phyloP scores from a whole-genome alignment of 37 sponge, comb jelly and placozoan genomes.

The Haliclona indistincta region DNA sequence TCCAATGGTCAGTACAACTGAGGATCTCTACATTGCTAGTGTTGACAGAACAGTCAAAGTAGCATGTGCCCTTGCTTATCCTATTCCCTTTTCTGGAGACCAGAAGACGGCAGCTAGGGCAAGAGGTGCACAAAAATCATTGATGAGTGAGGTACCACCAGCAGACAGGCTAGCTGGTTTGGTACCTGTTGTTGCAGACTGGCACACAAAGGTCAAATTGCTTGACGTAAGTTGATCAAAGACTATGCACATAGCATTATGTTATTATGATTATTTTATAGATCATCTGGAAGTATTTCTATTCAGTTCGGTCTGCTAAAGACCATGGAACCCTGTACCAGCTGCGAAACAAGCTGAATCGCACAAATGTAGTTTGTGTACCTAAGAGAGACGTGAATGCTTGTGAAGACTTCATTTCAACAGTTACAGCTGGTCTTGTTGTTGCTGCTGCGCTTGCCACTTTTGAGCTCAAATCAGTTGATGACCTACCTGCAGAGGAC shows the following conservation, averaged over 20 bases:
- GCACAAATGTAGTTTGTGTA: conserved; percentile 19
- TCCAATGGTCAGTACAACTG: too few species aligned
- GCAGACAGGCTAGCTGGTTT: conserved; percentile 12
- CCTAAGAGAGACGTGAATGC: conserved; percentile 29
- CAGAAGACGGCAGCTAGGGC: conserved; percentile 23
- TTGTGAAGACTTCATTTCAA: conserved; percentile 39
- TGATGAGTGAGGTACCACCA: conserved; percentile 4
- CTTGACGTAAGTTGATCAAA: not conserved
- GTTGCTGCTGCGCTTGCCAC: conserved; percentile 29
- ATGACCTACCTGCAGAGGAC: conserved; percentile 15
- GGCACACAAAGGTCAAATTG: conserved; percentile 29
- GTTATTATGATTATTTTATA: not conserved
- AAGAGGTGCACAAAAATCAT: conserved; percentile 8
- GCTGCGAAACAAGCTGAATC: conserved; percentile 14
- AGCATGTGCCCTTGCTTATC: too few species aligned
- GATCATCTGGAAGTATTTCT: conserved; percentile 38
- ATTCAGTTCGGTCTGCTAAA: conserved; percentile 12
- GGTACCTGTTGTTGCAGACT: conserved; percentile 32
- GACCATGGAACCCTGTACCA: conserved; percentile 46
- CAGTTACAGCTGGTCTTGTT: conserved; percentile 5
- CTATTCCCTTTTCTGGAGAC: conserved; percentile 17
- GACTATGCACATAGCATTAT: not conserved
- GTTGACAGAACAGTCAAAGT: too few species aligned
- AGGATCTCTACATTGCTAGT: too few species aligned
- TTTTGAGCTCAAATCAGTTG: conserved; percentile 7